Percentiles rank a stretch among this genome's conserved stretches.
Conservation (phyloP, 2,888 invertebrate species). For the Noctua janthina region DNA sequence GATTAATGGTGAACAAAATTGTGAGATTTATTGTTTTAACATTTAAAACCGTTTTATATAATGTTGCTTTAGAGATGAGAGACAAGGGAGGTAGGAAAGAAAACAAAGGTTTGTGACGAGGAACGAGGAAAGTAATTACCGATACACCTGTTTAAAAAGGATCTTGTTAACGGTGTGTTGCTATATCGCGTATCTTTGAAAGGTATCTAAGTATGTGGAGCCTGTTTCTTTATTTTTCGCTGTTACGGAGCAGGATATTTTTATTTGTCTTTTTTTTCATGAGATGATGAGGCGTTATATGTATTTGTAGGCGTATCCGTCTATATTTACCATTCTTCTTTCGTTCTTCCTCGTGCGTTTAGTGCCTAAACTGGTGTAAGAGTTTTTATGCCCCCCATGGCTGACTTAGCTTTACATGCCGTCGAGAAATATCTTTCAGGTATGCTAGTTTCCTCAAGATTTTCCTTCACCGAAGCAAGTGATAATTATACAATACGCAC, state of each 20-base stretch:
- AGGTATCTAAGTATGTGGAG: conserved; percentile 4
- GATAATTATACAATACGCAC: too few relatives aligned
- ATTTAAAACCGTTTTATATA: conserved; percentile 57
- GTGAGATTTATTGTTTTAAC: conserved; percentile 64
- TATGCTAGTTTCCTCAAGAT: too few relatives aligned
- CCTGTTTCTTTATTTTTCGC: not conserved
- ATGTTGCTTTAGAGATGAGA: conserved; percentile 50
- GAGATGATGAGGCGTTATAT: not conserved
- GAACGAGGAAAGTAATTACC: conserved; percentile 54
- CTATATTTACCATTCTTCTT: too few relatives aligned
- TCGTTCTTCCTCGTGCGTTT: too few relatives aligned
- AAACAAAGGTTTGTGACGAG: conserved; percentile 48
- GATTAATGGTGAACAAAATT: conserved; percentile 58
- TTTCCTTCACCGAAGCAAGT: too few relatives aligned
- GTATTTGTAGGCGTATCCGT: not conserved
- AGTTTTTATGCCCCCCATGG: too few relatives aligned
- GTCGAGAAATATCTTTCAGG: too few relatives aligned
- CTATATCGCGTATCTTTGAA: conserved; percentile 20
- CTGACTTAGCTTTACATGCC: too few relatives aligned
- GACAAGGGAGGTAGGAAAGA: conserved; percentile 49
- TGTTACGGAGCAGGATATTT: not conserved
- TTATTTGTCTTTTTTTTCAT: not conserved
- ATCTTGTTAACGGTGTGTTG: conserved; percentile 48
- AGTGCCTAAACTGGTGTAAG: too few relatives aligned
- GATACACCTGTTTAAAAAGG: conserved; percentile 49